Percentiles rank a stretch among this genome's conserved stretches.
phyloP scores from a whole-genome alignment of 2,888 invertebrate species.

The Melangyna quadrimaculata region DNA sequence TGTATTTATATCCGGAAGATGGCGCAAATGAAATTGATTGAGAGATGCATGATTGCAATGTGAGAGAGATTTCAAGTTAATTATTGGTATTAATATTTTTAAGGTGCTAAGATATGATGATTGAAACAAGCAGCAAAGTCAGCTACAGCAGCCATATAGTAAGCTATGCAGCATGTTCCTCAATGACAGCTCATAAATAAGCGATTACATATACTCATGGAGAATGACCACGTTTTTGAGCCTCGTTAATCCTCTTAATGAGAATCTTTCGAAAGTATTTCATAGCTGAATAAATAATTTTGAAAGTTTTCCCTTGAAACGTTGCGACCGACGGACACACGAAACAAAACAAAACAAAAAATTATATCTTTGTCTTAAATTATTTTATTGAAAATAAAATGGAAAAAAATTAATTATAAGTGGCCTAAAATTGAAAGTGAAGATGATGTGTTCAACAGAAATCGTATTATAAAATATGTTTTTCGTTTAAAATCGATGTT shows the following conservation, averaged over 20 bases:
- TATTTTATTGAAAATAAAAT: conserved; percentile 10
- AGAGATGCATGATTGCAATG: conserved; percentile 20
- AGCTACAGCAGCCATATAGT: neutral
- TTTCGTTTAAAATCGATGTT: neutral
- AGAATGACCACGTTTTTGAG: conserved; percentile 30
- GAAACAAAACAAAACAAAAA: neutral
- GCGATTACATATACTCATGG: conserved; percentile 39
- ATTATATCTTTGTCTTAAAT: neutral
- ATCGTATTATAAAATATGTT: neutral
- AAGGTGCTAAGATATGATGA: conserved; percentile 56
- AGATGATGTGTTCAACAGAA: neutral
- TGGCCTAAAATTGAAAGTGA: conserved; percentile 15
- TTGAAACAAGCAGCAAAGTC: conserved; percentile 26
- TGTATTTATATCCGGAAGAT: conserved; percentile 27
- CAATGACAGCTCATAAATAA: conserved; percentile 52
- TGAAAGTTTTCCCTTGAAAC: conserved; percentile 28
- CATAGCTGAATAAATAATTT: conserved; percentile 23
- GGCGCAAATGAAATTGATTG: conserved; percentile 25
- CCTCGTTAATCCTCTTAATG: conserved; percentile 35
- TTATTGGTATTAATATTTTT: conserved; percentile 49
- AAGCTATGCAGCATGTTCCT: conserved; percentile 19
- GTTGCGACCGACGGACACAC: no score
- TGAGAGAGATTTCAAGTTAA: conserved; percentile 43
- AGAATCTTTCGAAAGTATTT: conserved; percentile 16
- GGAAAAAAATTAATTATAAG: neutral